phyloP scores from a whole-genome alignment of 2,113 vertebrate species.

The Pelusios castaneus region DNA sequence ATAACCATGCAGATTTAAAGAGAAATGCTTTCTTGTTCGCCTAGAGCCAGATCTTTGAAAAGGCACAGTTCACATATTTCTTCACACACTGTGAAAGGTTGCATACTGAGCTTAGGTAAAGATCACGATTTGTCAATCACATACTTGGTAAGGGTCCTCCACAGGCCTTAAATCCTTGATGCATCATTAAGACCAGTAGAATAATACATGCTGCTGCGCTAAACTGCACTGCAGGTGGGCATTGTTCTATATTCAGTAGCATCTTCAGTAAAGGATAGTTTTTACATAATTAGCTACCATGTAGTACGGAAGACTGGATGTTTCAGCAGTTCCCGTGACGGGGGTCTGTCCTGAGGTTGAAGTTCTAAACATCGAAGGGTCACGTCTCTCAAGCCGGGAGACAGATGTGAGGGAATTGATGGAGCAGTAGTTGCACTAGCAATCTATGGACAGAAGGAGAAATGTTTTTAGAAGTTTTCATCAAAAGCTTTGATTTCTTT shows the following conservation, averaged over 20 bases:
- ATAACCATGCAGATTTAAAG: constrained; percentile 71
- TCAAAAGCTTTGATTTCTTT: not conserved
- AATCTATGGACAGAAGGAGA: constrained; percentile 77
- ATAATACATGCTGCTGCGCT: constrained; percentile 45
- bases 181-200: constrained; percentile 62
- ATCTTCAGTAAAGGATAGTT: constrained; percentile 46
- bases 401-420: constrained; percentile 85
- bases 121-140: constrained; percentile 80
- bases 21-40: constrained; percentile 62
- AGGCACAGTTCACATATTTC: constrained; percentile 80
- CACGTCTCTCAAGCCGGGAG: constrained; percentile 88
- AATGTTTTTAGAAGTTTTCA: not conserved
- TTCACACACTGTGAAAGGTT: constrained; percentile 72
- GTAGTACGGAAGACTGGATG: constrained; percentile 88
- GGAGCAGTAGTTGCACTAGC: constrained; percentile 91
- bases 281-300: constrained; percentile 77
- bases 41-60: constrained; percentile 73
- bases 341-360: constrained; percentile 88
- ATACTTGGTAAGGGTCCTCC: constrained; percentile 70
- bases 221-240: constrained; percentile 49
- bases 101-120: constrained; percentile 80
- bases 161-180: constrained; percentile 49
- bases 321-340: constrained; percentile 89
- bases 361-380: constrained; percentile 91
- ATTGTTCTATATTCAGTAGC: constrained; percentile 73